Evolutionary conservation across 2,113 vertebrate species (phyloP).

Genomic region (human (Homo sapiens)): GRCh38 chr2:138620001-138620500

Average conservation of each 20-base stretch:
- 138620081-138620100: not conserved
- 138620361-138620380: not conserved
- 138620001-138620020: slow-evolving; percentile 17
- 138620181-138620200: slow-evolving; percentile 14
- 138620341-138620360: not conserved
- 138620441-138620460: not conserved
- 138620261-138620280: not conserved
- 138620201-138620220: not conserved
- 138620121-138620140: slow-evolving; percentile 28
- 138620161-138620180: not conserved
- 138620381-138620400: not conserved
- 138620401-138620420: not conserved
- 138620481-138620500: no score
- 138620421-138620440: not conserved
- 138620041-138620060: not conserved
- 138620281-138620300: slow-evolving; percentile 8
- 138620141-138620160: not conserved
- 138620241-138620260: not conserved
- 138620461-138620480: not conserved
- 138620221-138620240: not conserved
- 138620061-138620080: not conserved
- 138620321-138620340: not conserved
- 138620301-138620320: not conserved
- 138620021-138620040: not conserved
- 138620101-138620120: not conserved